Percentiles rank a stretch among this genome's conserved stretches.
Evolutionary conservation across 1,140 invertebrate species (phyloP).

Genomic region (Bradysia coprophila): DNA sequence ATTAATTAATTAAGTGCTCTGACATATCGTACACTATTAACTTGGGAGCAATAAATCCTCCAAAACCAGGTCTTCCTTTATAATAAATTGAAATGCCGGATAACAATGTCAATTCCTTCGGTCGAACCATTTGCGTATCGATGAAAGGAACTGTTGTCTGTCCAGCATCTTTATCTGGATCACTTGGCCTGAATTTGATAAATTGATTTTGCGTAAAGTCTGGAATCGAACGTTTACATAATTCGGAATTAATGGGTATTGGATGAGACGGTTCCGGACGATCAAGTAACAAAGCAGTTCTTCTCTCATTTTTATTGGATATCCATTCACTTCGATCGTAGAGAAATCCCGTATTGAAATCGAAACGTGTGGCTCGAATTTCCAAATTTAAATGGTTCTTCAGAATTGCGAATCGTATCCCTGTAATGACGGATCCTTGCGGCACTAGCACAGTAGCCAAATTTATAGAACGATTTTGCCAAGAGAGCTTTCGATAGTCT

Average conservation of each 20-base stretch:
- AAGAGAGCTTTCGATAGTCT: slow-evolving; percentile 57
- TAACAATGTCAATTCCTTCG: background rate
- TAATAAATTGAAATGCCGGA: background rate
- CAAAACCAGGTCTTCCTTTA: background rate
- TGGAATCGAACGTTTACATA: slow-evolving; percentile 1
- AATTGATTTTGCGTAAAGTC: background rate
- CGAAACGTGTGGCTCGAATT: slow-evolving; percentile 54
- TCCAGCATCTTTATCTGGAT: background rate
- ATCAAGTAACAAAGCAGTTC: slow-evolving; percentile 32
- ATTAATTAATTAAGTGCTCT: background rate
- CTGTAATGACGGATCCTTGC: slow-evolving; percentile 40
- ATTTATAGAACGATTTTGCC: slow-evolving; percentile 56
- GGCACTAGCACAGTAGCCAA: slow-evolving; percentile 52
- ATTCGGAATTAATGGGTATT: slow-evolving; percentile 28
- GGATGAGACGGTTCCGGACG: slow-evolving; percentile 56
- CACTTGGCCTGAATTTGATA: background rate
- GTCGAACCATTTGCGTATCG: background rate
- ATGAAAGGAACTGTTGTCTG: background rate
- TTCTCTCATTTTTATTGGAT: slow-evolving; percentile 62
- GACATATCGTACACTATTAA: background rate
- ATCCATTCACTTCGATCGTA: slow-evolving; percentile 43
- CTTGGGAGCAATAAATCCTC: background rate
- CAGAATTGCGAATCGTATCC: slow-evolving; percentile 49
- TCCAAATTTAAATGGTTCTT: slow-evolving; percentile 70
- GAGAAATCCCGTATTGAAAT: slow-evolving; percentile 54